phyloP scores from a whole-genome alignment of 2,113 vertebrate species.

The Xiphias gladius region DNA sequence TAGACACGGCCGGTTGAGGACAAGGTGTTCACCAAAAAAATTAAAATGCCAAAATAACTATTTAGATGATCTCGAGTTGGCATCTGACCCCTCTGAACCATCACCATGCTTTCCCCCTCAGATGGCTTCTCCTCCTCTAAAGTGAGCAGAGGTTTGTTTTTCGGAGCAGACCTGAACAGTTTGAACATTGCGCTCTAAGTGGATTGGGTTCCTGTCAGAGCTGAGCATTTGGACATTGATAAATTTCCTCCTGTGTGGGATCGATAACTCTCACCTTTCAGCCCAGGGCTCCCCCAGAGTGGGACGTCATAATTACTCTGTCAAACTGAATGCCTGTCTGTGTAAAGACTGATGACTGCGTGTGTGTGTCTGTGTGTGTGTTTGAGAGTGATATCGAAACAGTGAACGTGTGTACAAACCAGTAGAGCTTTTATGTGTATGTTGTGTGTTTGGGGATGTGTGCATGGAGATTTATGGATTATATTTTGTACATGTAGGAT shows the following conservation, averaged over 20 bases:
- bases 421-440: conserved; percentile 33
- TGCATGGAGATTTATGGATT: conserved; percentile 70
- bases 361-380: conserved; percentile 42
- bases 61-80: background rate
- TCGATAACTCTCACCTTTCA: conserved; percentile 92
- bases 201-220: conserved; percentile 86
- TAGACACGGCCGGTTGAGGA: background rate
- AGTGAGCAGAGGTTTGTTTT: conserved; percentile 53
- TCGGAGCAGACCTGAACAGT: conserved; percentile 61
- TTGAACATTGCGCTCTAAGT: conserved; percentile 77
- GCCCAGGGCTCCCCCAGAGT: conserved; percentile 83
- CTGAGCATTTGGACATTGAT: conserved; percentile 92
- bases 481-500: conserved; percentile 44
- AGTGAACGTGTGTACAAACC: conserved; percentile 30
- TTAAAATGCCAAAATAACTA: background rate
- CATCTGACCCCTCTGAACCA: conserved; percentile 22
- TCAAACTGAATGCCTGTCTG: conserved; percentile 88
- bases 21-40: background rate
- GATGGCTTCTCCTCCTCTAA: conserved; percentile 31
- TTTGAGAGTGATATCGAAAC: conserved; percentile 32
- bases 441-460: conserved; percentile 41
- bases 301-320: conserved; percentile 95
- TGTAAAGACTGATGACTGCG: conserved; percentile 68
- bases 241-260: conserved; percentile 93
- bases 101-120: background rate